A percentile compares a stretch with the other conserved stretches of the same genome.
Evolutionary conservation across 2,888 invertebrate species (phyloP).

Genomic region (Gandaritis pyraliata): DNA sequence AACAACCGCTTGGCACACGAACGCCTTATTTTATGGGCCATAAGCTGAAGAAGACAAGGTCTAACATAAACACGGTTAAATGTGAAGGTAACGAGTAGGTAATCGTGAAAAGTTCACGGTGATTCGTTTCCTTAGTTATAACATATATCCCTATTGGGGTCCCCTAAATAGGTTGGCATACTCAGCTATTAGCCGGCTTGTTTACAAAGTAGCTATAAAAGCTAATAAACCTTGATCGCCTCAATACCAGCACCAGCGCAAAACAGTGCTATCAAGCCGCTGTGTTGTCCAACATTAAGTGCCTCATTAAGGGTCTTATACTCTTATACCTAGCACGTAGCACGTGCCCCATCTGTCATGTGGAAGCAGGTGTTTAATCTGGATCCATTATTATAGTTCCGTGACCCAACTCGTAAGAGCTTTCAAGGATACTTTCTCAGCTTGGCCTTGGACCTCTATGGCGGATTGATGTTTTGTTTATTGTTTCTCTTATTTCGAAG

Average conservation of each 20-base stretch:
- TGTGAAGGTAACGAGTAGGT: constrained; percentile 35
- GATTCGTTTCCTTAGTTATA: constrained; percentile 27
- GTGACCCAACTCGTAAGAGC: constrained; percentile 15
- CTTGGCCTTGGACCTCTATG: neutral
- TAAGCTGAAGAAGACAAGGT: constrained; percentile 31
- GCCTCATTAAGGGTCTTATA: constrained; percentile 17
- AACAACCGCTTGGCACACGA: constrained; percentile 21
- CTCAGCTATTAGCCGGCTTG: neutral
- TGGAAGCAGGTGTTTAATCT: constrained; percentile 23
- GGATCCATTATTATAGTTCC: constrained; percentile 13
- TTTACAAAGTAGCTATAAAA: neutral
- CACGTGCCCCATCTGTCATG: constrained; percentile 21
- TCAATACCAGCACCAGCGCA: neutral
- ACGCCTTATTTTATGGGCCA: constrained; percentile 21
- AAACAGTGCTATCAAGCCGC: neutral
- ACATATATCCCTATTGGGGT: constrained; percentile 2
- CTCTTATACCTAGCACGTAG: constrained; percentile 11
- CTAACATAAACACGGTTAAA: constrained; percentile 33
- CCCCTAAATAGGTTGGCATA: no score
- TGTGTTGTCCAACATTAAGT: constrained; percentile 12
- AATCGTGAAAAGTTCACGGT: constrained; percentile 36
- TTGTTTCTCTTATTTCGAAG: no score
- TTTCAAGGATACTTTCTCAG: constrained; percentile 7
- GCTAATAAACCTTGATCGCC: neutral
- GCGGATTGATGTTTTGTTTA: neutral